A percentile compares a stretch with the other conserved stretches of the same genome.
phyloP scores from a whole-genome alignment of 64 coral and sea anemone species.

The Dendronephthya gigantea region DNA sequence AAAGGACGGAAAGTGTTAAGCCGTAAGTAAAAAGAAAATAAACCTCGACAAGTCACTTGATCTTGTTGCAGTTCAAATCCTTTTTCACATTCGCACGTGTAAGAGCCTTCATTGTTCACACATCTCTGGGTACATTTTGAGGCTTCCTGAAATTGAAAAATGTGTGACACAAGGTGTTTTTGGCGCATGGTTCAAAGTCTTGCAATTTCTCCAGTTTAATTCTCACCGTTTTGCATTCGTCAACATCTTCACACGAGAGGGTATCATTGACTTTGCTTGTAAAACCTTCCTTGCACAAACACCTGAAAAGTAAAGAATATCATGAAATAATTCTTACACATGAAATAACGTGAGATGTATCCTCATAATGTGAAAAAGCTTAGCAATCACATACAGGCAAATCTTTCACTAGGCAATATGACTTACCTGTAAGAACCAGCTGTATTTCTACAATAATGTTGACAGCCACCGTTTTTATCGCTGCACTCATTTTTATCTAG shows the following conservation, averaged over 20 bases:
- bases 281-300: conserved; percentile 38
- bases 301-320: conserved; percentile 28
- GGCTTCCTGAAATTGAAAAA: conserved; percentile 15
- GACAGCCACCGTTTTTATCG: neutral
- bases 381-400: no score
- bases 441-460: conserved; percentile 9
- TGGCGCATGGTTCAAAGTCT: no score
- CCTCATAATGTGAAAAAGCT: no score
- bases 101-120: conserved; percentile 53
- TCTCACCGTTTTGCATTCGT: conserved; percentile 53
- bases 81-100: conserved; percentile 37
- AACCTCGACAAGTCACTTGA: conserved; percentile 48
- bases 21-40: neutral
- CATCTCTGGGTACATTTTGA: conserved; percentile 47
- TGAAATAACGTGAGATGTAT: no score
- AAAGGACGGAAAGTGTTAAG: no score
- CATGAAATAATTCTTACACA: no score
- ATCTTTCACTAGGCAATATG: no score
- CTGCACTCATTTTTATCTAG: conserved; percentile 3
- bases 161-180: no score
- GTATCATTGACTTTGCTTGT: neutral
- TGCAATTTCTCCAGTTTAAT: neutral
- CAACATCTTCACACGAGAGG: conserved; percentile 36
- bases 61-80: conserved; percentile 46
- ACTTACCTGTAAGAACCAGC: neutral